Evolutionary conservation across 2,113 vertebrate species (phyloP), one percentile per base, ranked within the genome.

Genomic region (Rhea americana): DNA sequence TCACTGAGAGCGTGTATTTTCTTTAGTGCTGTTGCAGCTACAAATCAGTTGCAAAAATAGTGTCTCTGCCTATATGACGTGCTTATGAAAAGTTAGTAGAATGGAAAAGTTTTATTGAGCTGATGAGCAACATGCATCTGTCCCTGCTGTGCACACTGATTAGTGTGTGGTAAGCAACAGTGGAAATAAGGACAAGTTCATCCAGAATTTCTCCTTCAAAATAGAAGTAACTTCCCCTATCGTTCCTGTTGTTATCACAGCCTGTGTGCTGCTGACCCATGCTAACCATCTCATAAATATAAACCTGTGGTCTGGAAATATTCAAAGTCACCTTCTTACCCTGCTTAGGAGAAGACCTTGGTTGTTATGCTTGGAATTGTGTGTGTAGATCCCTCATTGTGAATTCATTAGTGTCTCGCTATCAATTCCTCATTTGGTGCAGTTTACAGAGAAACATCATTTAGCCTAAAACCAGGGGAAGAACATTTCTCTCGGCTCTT

Each of bases 281-380:
- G 55, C 55, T 35, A 70, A 67, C 21, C 17, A n/a, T 45, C 43
- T 62, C 74, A 19, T 21, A 45, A 75, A 92, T 93, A 89, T 66
- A 87, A 92, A 82, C 71, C 62, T 68, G 78, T 50, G 86, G 71
- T 13, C 74, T 95, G 92, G 78, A 82, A 50, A 62, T 5, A 37
- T 5, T 58, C 94, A 80, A 82, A 6, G 58, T 47, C 58, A 55
- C 82, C 82, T 39, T 58, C 66, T 50, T 41, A 19, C 62, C 2
- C 53, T 30, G 66, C n/a, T 41, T 70, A 61, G 24, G 82, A 79
- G 28, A 39, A n/a, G 89, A 11, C 66, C 48, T 82, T 50, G 89
- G 62, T 86, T 94, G 71, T 16, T 76, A 32, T 50, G 39, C 78
- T 73, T 50, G 87, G 78, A 93, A 59, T 21, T 28, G 9, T 39